Evolutionary conservation across 2,797 vertebrate species (phyloP).

Genomic region (Gymnoscopelus braueri): DNA sequence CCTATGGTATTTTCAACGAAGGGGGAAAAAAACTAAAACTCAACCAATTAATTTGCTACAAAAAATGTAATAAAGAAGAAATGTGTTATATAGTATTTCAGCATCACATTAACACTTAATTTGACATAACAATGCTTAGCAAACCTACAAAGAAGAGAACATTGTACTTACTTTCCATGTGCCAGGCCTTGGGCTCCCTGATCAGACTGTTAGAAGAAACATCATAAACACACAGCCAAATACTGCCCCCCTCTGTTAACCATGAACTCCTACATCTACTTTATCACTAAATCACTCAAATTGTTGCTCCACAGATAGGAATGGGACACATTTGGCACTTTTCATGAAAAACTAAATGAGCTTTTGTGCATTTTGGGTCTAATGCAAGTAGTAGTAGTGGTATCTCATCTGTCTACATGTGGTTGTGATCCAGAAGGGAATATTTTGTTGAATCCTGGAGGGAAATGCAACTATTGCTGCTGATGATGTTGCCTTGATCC

Average conservation of each 20-base stretch:
- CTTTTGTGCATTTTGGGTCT: background rate
- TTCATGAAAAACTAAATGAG: too few species aligned
- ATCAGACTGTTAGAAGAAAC: constrained; percentile 16
- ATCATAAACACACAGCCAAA: constrained; percentile 38
- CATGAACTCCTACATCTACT: constrained; percentile 46
- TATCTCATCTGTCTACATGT: background rate
- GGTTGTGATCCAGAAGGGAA: background rate
- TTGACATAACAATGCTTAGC: constrained; percentile 23
- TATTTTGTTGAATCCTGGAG: background rate
- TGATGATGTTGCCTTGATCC: constrained; percentile 41
- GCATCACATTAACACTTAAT: constrained; percentile 6
- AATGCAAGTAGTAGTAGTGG: background rate
- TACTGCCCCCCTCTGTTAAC: constrained; percentile 68
- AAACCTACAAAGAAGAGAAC: background rate
- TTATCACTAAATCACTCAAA: too few species aligned
- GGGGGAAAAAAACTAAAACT: background rate
- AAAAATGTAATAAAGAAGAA: background rate
- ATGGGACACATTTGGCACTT: too few species aligned
- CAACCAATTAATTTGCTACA: background rate
- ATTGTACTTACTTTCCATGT: constrained; percentile 18
- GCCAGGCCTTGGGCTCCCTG: constrained; percentile 8
- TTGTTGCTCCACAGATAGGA: too few species aligned
- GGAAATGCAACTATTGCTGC: constrained; percentile 28
- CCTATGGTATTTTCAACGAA: constrained; percentile 21
- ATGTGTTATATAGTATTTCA: constrained; percentile 1